A percentile compares a stretch with the other conserved stretches of the same genome.
Conservation (phyloP, 2,888 invertebrate genomes). For the Biston stratarius region DNA sequence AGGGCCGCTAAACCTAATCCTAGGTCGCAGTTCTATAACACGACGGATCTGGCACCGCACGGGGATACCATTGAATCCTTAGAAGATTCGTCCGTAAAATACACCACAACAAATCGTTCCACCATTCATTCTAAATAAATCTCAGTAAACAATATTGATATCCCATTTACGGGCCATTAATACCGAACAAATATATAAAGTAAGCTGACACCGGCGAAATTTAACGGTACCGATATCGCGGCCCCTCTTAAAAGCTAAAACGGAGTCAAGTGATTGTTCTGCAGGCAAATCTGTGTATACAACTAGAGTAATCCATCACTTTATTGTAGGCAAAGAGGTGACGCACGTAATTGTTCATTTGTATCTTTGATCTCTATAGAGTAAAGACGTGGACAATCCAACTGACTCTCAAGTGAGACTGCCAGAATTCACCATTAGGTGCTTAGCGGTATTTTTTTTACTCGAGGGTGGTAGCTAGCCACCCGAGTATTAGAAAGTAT, state of each 20-base stretch:
- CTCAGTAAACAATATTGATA: constrained; percentile 24
- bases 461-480: too few relatives aligned
- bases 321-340: constrained; percentile 53
- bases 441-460: too few relatives aligned
- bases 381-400: too few relatives aligned
- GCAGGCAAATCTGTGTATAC: constrained; percentile 81
- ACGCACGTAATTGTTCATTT: background rate
- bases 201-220: constrained; percentile 67
- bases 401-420: too few relatives aligned
- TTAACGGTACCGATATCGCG: constrained; percentile 64
- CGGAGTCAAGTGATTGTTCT: constrained; percentile 74
- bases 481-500: too few relatives aligned
- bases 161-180: constrained; percentile 34
- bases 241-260: constrained; percentile 76
- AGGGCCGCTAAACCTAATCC: too few relatives aligned
- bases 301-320: constrained; percentile 71
- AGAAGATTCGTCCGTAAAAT: background rate
- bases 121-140: background rate
- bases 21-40: too few relatives aligned
- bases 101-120: background rate
- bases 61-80: too few relatives aligned
- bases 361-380: too few relatives aligned
- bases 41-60: too few relatives aligned
- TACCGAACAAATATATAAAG: constrained; percentile 40
- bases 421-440: too few relatives aligned